A percentile compares a stretch with the other conserved stretches of the same genome.
Conservation (phyloP, 2,113 vertebrate species). For the Tachycineta bicolor region DNA sequence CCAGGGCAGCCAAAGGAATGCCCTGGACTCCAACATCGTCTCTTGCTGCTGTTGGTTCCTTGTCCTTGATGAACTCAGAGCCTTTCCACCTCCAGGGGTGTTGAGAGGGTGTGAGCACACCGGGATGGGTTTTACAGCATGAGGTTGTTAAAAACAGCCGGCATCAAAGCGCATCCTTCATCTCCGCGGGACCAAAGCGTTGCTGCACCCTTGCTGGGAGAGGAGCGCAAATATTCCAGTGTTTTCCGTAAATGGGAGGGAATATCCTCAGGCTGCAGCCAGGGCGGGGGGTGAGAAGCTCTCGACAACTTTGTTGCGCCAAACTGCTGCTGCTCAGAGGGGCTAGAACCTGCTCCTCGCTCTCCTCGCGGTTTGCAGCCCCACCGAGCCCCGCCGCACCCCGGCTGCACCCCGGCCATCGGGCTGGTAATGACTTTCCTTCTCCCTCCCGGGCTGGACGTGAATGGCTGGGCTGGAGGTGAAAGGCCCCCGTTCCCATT, state of each 20-base stretch:
- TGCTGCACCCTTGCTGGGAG: not conserved
- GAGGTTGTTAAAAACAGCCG: not conserved
- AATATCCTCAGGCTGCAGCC: not conserved
- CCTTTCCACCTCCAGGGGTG: not conserved
- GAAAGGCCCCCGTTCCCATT: slow-evolving; percentile 81
- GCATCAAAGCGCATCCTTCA: not conserved
- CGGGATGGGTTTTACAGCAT: not conserved
- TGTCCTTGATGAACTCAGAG: not conserved
- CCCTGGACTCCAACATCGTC: too few relatives aligned
- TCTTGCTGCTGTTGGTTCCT: not conserved
- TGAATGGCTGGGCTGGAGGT: slow-evolving; percentile 73
- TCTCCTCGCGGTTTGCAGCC: not conserved
- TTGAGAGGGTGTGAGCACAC: fast-evolving
- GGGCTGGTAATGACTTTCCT: slow-evolving; percentile 52
- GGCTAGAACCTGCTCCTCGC: fast-evolving
- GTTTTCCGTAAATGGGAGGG: fast-evolving
- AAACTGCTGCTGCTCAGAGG: fast-evolving
- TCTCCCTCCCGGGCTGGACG: slow-evolving; percentile 34
- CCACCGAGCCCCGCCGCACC: not conserved
- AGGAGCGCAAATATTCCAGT: not conserved
- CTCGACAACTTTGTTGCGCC: not conserved
- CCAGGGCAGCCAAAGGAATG: too few relatives aligned
- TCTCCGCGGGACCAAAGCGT: not conserved
- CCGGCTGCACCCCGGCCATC: not conserved
- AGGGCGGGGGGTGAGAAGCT: not conserved